Evolutionary conservation across 2,113 vertebrate species (phyloP).

Genomic region (Marcusenius ussheri): DNA sequence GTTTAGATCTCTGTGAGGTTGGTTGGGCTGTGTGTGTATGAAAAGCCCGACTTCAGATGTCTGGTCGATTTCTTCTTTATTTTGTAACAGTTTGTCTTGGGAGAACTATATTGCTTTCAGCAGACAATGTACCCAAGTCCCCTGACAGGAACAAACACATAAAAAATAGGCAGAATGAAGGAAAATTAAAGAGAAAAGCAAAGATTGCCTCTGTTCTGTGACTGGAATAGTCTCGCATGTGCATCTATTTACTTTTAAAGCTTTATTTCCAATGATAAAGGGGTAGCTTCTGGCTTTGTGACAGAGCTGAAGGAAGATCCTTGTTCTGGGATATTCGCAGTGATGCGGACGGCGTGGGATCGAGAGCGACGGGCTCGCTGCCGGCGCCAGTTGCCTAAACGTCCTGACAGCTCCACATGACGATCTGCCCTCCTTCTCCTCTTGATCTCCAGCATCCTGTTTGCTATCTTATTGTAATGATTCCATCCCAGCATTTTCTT

Average conservation of each 20-base stretch:
- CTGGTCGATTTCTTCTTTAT: neutral
- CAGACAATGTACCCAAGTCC: neutral
- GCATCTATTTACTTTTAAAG: constrained; percentile 2
- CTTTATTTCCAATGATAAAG: constrained; percentile 11
- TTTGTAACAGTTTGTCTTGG: neutral
- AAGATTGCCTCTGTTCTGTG: neutral
- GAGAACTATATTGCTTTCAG: neutral
- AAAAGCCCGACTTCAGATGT: neutral
- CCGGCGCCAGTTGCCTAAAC: neutral
- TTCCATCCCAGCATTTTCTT: neutral
- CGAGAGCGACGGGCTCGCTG: neutral
- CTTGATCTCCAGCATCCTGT: neutral
- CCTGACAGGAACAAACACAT: neutral
- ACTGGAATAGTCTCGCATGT: neutral
- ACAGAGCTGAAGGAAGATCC: constrained; percentile 3
- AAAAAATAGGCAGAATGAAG: neutral
- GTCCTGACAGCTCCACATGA: no score
- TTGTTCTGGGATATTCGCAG: neutral
- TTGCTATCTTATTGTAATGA: neutral
- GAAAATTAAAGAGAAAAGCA: neutral
- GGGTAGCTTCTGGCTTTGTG: neutral
- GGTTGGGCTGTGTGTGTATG: neutral
- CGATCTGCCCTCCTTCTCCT: neutral
- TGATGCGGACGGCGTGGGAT: neutral
- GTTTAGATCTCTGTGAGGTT: neutral